These are phyloP conservation scores for Heterodera schachtii DNA, from an alignment of 1,140 invertebrate genomes.

Conservation along the genomic window DNA sequence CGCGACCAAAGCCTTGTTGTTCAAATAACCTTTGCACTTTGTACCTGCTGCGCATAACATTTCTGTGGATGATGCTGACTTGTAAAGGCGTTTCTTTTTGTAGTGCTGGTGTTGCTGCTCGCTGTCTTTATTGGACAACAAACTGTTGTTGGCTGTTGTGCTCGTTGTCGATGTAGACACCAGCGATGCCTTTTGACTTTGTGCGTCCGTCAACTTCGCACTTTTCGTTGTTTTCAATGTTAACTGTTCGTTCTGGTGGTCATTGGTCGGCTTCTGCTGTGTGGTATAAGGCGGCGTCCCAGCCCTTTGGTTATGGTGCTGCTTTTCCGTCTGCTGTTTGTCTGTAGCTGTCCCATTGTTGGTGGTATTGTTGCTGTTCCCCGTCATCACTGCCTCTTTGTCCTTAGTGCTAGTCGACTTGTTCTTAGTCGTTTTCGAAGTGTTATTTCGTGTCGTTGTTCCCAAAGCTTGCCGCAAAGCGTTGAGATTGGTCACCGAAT, in stretches of 20 bases:
- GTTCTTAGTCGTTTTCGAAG: conserved; percentile 35
- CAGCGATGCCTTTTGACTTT: neutral
- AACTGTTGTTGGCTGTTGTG: neutral
- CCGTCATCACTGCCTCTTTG: conserved; percentile 31
- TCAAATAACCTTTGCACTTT: conserved; percentile 29
- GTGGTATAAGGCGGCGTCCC: conserved; percentile 22
- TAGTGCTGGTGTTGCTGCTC: conserved; percentile 1
- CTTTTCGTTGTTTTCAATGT: conserved; percentile 10
- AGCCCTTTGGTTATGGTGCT: conserved; percentile 23
- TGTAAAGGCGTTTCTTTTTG: conserved; percentile 27
- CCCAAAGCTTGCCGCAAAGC: conserved; percentile 52
- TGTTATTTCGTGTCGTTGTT: conserved; percentile 36
- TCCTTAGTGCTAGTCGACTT: conserved; percentile 31
- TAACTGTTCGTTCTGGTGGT: neutral
- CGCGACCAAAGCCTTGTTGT: conserved; percentile 34
- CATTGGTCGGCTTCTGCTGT: conserved; percentile 13
- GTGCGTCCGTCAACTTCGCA: conserved; percentile 6
- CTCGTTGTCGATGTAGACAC: neutral
- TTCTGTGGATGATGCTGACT: conserved; percentile 25
- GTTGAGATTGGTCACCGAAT: conserved; percentile 45
- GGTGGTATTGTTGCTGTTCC: conserved; percentile 33
- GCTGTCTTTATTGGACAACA: neutral
- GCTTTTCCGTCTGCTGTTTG: conserved; percentile 20
- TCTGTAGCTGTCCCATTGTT: conserved; percentile 11
- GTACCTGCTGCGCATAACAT: conserved; percentile 25